Conservation (phyloP, 2,797 vertebrate species). For the Serranus cabrilla region DNA sequence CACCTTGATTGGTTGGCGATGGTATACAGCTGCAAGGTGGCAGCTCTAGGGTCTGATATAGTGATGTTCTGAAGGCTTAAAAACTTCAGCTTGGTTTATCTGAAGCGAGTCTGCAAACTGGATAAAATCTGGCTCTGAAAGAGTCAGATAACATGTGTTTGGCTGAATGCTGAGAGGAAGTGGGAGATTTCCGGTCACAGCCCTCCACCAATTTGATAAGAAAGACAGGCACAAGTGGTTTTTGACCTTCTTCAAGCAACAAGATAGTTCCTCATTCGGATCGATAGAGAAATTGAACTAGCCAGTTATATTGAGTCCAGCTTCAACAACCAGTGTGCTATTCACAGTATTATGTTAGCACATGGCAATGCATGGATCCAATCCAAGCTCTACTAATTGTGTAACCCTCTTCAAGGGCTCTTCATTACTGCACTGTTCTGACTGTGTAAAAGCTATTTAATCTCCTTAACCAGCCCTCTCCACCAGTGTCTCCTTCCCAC, state of each 20-base stretch:
- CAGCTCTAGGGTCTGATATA: not conserved
- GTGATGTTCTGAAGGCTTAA: not conserved
- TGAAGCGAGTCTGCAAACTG: not conserved
- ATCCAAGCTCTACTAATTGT: constrained; percentile 60
- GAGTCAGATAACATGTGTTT: constrained; percentile 17
- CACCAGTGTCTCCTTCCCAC: constrained; percentile 62
- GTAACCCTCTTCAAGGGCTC: constrained; percentile 63
- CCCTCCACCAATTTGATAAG: constrained; percentile 28
- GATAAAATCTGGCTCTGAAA: constrained; percentile 20
- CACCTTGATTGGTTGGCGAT: too few relatives aligned
- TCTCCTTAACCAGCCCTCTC: constrained; percentile 67
- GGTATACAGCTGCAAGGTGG: too few relatives aligned
- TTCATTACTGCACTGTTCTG: constrained; percentile 65
- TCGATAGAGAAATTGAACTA: not conserved
- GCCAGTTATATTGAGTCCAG: constrained; percentile 7
- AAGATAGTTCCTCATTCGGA: not conserved
- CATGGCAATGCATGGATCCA: constrained; percentile 48
- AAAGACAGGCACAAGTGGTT: constrained; percentile 8
- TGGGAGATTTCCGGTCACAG: constrained; percentile 15
- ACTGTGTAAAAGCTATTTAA: constrained; percentile 67
- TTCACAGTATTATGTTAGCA: constrained; percentile 25
- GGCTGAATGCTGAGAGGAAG: constrained; percentile 15
- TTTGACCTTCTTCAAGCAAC: constrained; percentile 17
- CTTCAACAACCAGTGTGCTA: constrained; percentile 9
- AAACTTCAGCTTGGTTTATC: constrained; percentile 1